Base-by-base conservation (phyloP, 2,797 vertebrate species). In the Cyprinella venusta region DNA sequence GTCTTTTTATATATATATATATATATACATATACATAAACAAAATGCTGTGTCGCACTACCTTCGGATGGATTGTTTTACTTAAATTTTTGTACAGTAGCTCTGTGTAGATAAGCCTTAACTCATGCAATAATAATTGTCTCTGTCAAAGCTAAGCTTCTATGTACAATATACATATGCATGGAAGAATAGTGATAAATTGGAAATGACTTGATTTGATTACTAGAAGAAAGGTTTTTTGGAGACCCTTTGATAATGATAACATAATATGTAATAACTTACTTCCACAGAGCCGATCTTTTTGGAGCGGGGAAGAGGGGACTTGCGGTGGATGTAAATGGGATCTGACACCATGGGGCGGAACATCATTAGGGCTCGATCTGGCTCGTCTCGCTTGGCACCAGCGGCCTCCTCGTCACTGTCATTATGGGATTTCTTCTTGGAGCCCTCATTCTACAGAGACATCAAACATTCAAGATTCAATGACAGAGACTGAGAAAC, bases 321-420 rank as follows among this genome's bases (percentile, higher is more conserved):
- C 79, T 97, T 97, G 85, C 96, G 94, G 91, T 97, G 96, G 91
- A 97, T 97, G 88, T 96, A 95, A 94, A 97, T 97, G 69, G 96
- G 96, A 85, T 97, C 96, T 19, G 96, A 97, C 19, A 96, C 95
- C 94, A 97, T 90, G 64, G 96, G 96, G 68, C 96, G 95, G 90
- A 96, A 96, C 91, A 96, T 89, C 89, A 96, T 86, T 42, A 95
- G 88, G 54, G 95, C 94, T 81, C 95, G 92, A 90, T 96, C 96
- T 0, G 92, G 87, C 90, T 96, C 96, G 87, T 97, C 96, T 65
- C 93, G 94, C 88, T 92, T 96, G 87, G 90, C 87, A 84, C 79
- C 69, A 13, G 91, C 90, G 5, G 92, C 88, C 83, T 97, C 96
- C 40, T 97, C 96, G 67, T 96, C 96, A 56, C 90, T 94, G 82